Conservation (phyloP, 2,888 invertebrate genomes). For the Teleiodes luculella region DNA sequence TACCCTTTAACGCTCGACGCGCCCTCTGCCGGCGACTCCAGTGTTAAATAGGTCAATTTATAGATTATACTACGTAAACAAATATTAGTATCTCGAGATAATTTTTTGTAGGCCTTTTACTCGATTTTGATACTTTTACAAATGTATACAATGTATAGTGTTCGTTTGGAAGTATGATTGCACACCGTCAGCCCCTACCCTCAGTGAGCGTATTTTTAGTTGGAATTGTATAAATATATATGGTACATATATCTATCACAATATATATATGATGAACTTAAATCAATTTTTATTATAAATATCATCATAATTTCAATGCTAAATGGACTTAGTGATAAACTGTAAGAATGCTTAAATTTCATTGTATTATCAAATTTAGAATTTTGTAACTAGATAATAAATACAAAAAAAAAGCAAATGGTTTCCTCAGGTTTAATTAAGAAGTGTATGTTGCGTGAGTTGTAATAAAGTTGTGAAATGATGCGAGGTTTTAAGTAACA, state of each 20-base stretch:
- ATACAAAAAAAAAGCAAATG: slow-evolving; percentile 43
- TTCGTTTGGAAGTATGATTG: slow-evolving; percentile 73
- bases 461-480: slow-evolving; percentile 67
- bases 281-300: slow-evolving; percentile 72
- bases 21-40: slow-evolving; percentile 43
- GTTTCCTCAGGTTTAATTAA: slow-evolving; percentile 58
- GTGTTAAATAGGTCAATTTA: slow-evolving; percentile 69
- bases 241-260: background rate
- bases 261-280: slow-evolving; percentile 52
- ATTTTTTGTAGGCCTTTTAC: slow-evolving; percentile 79
- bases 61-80: slow-evolving; percentile 74
- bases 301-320: slow-evolving; percentile 73
- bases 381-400: slow-evolving; percentile 67
- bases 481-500: slow-evolving; percentile 57
- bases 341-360: slow-evolving; percentile 75
- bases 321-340: slow-evolving; percentile 71
- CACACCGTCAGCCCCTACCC: slow-evolving; percentile 53
- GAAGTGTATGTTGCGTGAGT: slow-evolving; percentile 69
- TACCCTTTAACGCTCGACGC: slow-evolving; percentile 53
- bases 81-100: slow-evolving; percentile 78
- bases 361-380: slow-evolving; percentile 71
- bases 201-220: slow-evolving; percentile 67
- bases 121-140: slow-evolving; percentile 80
- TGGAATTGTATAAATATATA: slow-evolving; percentile 64
- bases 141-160: slow-evolving; percentile 79